Conservation (phyloP, 2,113 vertebrate species). For the Melospiza melodia region DNA sequence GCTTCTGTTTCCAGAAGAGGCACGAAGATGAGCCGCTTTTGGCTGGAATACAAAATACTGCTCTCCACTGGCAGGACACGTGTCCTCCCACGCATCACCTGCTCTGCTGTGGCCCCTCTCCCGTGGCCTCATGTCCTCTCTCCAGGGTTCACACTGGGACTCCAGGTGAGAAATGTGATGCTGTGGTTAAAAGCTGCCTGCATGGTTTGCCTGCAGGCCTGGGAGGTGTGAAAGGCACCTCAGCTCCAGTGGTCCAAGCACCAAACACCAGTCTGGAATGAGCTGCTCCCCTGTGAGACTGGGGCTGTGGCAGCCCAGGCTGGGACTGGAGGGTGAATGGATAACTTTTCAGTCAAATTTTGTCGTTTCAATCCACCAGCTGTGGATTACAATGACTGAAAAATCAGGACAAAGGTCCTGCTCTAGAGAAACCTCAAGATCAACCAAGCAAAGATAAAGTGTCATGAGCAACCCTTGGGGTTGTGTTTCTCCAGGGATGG, state of each 20-base stretch:
- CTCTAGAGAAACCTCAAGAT: not conserved
- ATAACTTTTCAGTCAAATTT: not conserved
- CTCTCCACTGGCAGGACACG: rapidly evolving
- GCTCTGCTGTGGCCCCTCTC: not conserved
- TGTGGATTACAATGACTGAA: not conserved
- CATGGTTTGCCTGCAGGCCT: rapidly evolving
- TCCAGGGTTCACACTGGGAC: not conserved
- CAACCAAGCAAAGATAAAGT: not conserved
- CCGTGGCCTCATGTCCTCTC: not conserved
- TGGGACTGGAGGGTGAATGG: not conserved
- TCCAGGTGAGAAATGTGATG: not conserved
- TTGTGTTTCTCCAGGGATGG: not conserved
- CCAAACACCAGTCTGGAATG: not conserved
- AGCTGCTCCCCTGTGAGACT: not conserved
- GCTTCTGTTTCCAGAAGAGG: not conserved
- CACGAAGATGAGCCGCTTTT: not conserved
- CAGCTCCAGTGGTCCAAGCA: not conserved
- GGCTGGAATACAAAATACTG: not conserved
- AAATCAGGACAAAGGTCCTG: not conserved
- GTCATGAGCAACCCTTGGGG: rapidly evolving
- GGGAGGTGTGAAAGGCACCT: not conserved
- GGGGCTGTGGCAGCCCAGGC: not conserved
- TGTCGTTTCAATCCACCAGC: not conserved
- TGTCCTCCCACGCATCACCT: not conserved
- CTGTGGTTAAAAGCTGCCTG: not conserved